Percentiles rank a stretch among this genome's conserved stretches.
phyloP scores from a whole-genome alignment of 2,113 vertebrate species.

The Alligator mississippiensis region DNA sequence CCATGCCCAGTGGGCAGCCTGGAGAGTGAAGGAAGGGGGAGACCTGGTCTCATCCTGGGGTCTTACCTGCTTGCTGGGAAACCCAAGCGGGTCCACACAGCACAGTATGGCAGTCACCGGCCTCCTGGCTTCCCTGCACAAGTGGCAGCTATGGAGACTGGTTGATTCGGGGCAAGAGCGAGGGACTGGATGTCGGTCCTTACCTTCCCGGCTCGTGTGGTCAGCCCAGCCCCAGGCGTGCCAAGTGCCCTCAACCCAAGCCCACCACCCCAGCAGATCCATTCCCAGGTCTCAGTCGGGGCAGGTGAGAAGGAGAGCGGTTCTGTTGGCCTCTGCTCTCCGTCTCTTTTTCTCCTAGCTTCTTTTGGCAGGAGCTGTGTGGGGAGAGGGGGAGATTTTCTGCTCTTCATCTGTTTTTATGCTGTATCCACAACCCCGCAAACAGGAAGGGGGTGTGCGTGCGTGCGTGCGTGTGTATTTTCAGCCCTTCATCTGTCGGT shows the following conservation, averaged over 20 bases:
- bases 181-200: neutral
- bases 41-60: too few species aligned
- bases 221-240: neutral
- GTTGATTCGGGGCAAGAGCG: accelerated
- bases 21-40: too few species aligned
- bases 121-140: too few species aligned
- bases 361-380: neutral
- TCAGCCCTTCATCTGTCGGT: neutral
- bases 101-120: too few species aligned
- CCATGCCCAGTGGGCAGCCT: too few species aligned
- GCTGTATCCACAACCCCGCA: too few species aligned
- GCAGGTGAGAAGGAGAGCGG: neutral
- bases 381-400: too few species aligned
- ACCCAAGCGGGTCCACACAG: too few species aligned
- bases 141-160: neutral
- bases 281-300: neutral
- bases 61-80: too few species aligned
- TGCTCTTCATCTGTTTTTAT: too few species aligned
- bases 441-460: too few species aligned
- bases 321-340: neutral
- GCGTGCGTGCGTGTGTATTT: neutral
- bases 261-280: neutral
- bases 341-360: neutral
- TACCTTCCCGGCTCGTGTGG: neutral
- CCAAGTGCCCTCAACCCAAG: neutral